Base-by-base conservation (phyloP, 1,140 invertebrate genomes). In the Xylocopa sonorina region DNA sequence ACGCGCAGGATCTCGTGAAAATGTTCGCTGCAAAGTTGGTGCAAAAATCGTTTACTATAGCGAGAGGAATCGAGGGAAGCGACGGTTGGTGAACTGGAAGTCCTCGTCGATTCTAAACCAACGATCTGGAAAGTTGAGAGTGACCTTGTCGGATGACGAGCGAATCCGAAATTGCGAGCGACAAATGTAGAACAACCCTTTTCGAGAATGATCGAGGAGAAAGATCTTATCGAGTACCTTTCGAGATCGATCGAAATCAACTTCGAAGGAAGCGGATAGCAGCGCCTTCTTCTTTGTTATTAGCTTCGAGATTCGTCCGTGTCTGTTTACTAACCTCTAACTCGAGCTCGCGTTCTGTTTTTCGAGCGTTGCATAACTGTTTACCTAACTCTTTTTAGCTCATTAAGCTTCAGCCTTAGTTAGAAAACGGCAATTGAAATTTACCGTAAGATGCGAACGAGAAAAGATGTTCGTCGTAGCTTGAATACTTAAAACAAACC, bases 121-220 rank as follows among this genome's bases (percentile, higher is more conserved):
- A 64, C 34, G 14, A 24, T 21, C 9, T 14, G 16, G 5, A 18
- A 55, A n/a, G 12, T 63, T 41, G 34, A 0, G 18, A 16, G 10
- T 53, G 7, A 6, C 27, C n/a, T n/a, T n/a, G n/a, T n/a, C n/a
- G n/a, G n/a, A n/a, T n/a, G 50, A 10, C 29, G 9, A 27, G 16
- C 12, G 32, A 32, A 38, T 34, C n/a, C 21, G 41, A 32, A 67
- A 50, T 67, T 67, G 27, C 14, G 34, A 58, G 21, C 14, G 5
- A 18, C 34, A 29, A 27, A 12, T n/a, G 16, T 46, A 21, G 14
- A 57, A 34, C 41, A 53, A 3, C 7, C 0, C n/a, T 21, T 1
- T 32, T 6, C 9, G 34, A 62, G 50, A 69, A 69, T 69, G 55
- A 69, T 57, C 41, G 34, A 71, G 51, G 57, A 71, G 7, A 16